Percentiles rank a stretch among this genome's conserved stretches.
Evolutionary conservation across 2,888 invertebrate genomes (phyloP).

Genomic region (Pteria penguin): DNA sequence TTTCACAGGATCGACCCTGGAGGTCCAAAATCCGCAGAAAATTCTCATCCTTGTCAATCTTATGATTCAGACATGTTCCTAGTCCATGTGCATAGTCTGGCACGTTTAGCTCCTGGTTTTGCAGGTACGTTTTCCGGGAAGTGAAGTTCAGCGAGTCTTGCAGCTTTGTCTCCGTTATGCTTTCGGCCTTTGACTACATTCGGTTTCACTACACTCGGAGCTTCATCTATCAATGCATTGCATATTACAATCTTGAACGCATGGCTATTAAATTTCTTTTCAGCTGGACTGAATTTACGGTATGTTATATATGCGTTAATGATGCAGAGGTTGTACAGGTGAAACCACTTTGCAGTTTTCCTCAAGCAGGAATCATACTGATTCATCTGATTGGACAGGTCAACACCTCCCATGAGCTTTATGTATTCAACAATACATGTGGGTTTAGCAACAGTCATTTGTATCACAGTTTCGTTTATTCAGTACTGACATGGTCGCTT

Average conservation of each 20-base stretch:
- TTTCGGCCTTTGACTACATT: background rate
- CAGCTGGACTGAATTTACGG: constrained; percentile 26
- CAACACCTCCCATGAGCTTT: constrained; percentile 52
- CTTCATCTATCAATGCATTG: background rate
- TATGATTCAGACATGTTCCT: no score
- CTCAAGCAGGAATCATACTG: constrained; percentile 40
- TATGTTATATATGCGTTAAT: constrained; percentile 42
- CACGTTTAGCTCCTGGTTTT: constrained; percentile 22
- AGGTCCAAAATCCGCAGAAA: no score
- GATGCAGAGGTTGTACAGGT: constrained; percentile 31
- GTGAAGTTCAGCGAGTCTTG: constrained; percentile 12
- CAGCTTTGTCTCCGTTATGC: constrained; percentile 8
- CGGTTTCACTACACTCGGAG: constrained; percentile 13
- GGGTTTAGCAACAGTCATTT: constrained; percentile 36
- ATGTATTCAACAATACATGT: constrained; percentile 41
- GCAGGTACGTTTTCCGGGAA: constrained; percentile 9
- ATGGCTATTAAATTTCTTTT: constrained; percentile 5
- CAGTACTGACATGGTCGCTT: constrained; percentile 23
- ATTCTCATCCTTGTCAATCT: no score
- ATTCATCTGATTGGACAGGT: constrained; percentile 48
- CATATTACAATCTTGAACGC: constrained; percentile 8
- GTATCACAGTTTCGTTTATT: constrained; percentile 25
- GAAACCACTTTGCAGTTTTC: constrained; percentile 52
- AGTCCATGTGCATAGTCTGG: no score
- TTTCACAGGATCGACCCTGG: no score